These are phyloP conservation scores for Chorisops tibialis DNA, from an alignment of 2,888 invertebrate genomes.

Conservation along the genomic window DNA sequence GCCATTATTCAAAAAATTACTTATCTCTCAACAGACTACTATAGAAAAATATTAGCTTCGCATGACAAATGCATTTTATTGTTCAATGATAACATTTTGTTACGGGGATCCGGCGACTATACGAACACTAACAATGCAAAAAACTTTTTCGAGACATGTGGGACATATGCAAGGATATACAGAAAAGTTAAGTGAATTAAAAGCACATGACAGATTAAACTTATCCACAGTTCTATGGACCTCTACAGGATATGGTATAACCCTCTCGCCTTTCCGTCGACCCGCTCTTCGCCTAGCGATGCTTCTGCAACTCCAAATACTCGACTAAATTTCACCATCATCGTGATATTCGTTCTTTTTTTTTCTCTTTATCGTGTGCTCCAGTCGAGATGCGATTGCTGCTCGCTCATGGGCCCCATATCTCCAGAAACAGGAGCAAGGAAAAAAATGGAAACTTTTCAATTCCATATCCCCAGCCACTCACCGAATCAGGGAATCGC, in stretches of 20 bases:
- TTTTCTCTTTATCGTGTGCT: background rate
- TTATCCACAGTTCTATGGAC: background rate
- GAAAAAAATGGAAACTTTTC: background rate
- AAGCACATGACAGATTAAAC: constrained; percentile 20
- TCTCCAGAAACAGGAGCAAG: no score
- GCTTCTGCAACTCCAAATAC: background rate
- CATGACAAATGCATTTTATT: constrained; percentile 25
- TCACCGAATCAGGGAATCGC: background rate
- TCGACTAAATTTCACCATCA: background rate
- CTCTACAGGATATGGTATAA: background rate
- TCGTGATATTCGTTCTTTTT: background rate
- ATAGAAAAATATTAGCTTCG: constrained; percentile 17
- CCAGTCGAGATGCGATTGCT: background rate
- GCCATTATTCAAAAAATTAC: background rate
- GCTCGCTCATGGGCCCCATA: no score
- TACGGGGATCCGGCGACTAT: no score
- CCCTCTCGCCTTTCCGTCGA: background rate
- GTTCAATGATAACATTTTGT: background rate
- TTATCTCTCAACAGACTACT: background rate
- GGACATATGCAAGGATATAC: background rate
- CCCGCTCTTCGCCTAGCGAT: no score
- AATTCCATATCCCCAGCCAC: background rate
- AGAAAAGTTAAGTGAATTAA: constrained; percentile 22
- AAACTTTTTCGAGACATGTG: background rate
- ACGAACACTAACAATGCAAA: background rate